phyloP scores from a whole-genome alignment of 2,113 vertebrate species.

The Varanus komodoensis region DNA sequence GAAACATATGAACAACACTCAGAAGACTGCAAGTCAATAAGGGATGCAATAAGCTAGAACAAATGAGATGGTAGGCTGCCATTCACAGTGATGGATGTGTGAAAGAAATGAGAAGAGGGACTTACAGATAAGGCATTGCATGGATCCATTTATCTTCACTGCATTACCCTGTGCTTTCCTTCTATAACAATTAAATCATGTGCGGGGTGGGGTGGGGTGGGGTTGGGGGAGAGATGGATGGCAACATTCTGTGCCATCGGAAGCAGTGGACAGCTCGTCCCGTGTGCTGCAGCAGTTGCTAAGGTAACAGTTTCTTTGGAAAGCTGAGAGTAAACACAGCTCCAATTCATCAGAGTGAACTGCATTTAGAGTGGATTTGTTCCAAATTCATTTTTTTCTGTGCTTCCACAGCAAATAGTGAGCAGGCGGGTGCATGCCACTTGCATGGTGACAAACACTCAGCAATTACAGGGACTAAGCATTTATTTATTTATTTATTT shows the following conservation, averaged over 20 bases:
- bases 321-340: background rate
- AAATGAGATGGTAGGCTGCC: background rate
- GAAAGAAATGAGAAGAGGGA: conserved; percentile 9
- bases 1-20: background rate
- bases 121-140: background rate
- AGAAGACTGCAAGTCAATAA: background rate
- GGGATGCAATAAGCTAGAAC: background rate
- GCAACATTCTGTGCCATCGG: background rate
- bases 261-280: conserved; percentile 7
- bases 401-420: background rate
- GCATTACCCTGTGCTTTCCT: background rate
- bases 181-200: background rate
- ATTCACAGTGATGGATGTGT: background rate
- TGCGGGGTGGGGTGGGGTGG: background rate
- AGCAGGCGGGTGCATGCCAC: background rate
- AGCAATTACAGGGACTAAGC: background rate
- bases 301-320: conserved; percentile 35
- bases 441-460: background rate
- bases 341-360: conserved; percentile 8
- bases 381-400: background rate
- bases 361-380: background rate
- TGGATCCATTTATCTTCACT: background rate
- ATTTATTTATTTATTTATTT: background rate
- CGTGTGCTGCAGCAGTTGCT: conserved; percentile 19
- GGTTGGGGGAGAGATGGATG: background rate